Conservation (phyloP, 2,888 invertebrate genomes). For the Tetheella fluctuosa region DNA sequence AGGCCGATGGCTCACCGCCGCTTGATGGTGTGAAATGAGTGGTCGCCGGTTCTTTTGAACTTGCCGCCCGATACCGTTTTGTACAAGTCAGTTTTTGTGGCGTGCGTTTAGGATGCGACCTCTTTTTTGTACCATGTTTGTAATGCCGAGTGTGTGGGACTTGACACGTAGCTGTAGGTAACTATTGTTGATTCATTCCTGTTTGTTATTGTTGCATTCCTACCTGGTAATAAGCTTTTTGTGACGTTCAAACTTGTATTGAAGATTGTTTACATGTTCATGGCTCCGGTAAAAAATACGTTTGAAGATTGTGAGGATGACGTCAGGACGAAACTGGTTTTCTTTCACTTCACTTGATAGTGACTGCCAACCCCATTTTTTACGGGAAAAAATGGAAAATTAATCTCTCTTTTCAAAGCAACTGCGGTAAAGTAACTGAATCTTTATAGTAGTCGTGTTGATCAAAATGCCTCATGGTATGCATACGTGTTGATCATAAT, state of each 20-base stretch:
- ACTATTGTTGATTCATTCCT: slow-evolving; percentile 77
- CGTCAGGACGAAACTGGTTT: slow-evolving; percentile 5
- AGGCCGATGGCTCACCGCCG: slow-evolving; percentile 49
- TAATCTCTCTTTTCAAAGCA: neutral
- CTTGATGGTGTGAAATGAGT: slow-evolving; percentile 79
- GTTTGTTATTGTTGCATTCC: slow-evolving; percentile 75
- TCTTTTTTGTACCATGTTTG: slow-evolving; percentile 79
- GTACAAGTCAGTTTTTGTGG: slow-evolving; percentile 72
- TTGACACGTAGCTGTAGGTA: slow-evolving; percentile 81
- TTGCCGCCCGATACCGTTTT: slow-evolving; percentile 76
- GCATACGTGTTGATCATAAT: no score
- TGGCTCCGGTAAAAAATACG: slow-evolving; percentile 9
- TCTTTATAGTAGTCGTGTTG: neutral
- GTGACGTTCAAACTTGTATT: slow-evolving; percentile 20
- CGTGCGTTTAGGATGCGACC: slow-evolving; percentile 76
- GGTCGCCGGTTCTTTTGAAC: slow-evolving; percentile 71
- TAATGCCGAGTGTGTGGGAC: slow-evolving; percentile 82
- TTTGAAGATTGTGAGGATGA: slow-evolving; percentile 8
- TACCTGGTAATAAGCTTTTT: slow-evolving; percentile 40
- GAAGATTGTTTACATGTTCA: slow-evolving; percentile 20
- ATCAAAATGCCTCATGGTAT: no score
- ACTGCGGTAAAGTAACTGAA: no score
- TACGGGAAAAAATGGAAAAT: slow-evolving; percentile 4
- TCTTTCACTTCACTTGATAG: slow-evolving; percentile 6
- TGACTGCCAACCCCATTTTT: neutral